Evolutionary conservation across 2,888 invertebrate species (phyloP).

Genomic region (Frankliniella fusca): DNA sequence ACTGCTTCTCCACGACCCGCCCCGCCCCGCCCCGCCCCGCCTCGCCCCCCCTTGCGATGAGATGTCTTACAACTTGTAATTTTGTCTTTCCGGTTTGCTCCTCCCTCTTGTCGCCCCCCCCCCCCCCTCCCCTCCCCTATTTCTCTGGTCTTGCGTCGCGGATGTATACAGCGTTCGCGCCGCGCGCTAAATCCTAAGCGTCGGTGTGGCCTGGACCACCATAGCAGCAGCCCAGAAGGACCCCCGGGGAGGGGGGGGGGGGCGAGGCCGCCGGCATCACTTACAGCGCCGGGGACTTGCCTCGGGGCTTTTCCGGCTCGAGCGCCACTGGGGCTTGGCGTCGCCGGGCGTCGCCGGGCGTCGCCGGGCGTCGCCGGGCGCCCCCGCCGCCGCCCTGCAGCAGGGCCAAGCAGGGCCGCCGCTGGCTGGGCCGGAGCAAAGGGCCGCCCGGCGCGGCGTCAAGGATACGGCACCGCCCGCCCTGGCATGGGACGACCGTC

Average conservation of each 20-base stretch:
- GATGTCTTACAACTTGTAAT: conserved; percentile 10
- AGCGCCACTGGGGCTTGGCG: not conserved
- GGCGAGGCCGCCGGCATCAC: not conserved
- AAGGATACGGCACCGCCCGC: not conserved
- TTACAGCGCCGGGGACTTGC: not conserved
- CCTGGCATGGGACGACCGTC: not conserved
- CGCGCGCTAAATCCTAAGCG: not conserved
- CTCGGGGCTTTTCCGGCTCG: conserved; percentile 10
- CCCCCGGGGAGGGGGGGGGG: not conserved
- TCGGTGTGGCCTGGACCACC: not conserved
- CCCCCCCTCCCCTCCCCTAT: not conserved
- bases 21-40: too few relatives aligned
- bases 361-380: too few relatives aligned
- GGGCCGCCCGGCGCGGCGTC: not conserved
- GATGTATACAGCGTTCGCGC: not conserved
- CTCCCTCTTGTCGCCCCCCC: not conserved
- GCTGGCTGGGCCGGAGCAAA: too few relatives aligned
- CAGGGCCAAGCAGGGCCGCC: too few relatives aligned
- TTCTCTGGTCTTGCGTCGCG: not conserved
- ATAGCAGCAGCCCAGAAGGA: not conserved
- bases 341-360: too few relatives aligned
- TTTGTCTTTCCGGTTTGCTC: not conserved
- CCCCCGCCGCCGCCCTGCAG: too few relatives aligned
- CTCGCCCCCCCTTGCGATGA: not conserved
- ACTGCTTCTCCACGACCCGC: too few relatives aligned